phyloP scores from a whole-genome alignment of 2,113 vertebrate species.

The Otus sunia region DNA sequence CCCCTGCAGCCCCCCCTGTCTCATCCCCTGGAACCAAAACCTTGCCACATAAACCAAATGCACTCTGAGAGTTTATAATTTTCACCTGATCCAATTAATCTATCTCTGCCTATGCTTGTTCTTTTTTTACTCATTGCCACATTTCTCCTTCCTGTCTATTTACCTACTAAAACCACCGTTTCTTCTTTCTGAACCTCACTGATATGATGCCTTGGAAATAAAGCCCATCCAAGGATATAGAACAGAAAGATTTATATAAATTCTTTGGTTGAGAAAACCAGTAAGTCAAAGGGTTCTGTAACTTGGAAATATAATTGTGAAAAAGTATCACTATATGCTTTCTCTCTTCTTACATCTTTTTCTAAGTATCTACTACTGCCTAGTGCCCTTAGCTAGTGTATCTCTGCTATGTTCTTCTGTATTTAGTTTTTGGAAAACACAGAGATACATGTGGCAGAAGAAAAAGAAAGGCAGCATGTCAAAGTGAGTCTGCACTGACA shows the following conservation, averaged over 20 bases:
- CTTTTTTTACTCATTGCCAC: background rate
- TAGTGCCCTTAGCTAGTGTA: background rate
- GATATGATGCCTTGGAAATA: background rate
- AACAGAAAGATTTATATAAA: background rate
- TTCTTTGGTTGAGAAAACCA: background rate
- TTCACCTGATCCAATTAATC: background rate
- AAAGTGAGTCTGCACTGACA: background rate
- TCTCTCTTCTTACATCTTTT: background rate
- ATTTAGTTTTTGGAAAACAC: background rate
- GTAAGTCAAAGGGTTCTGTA: background rate
- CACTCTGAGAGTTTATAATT: background rate
- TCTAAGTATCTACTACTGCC: background rate
- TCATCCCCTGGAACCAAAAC: accelerated
- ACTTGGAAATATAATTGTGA: background rate
- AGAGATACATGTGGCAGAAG: background rate
- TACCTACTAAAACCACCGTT: background rate
- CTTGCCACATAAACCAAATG: background rate
- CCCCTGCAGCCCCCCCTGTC: background rate
- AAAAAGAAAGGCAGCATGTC: background rate
- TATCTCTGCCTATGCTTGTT: background rate
- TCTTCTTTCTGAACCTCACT: background rate
- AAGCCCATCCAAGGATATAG: background rate
- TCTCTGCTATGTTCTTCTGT: background rate
- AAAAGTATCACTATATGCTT: background rate
- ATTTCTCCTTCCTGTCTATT: background rate